These are phyloP conservation scores for Psittacula echo DNA, from an alignment of 2,797 vertebrate genomes.

Conservation along the genomic window DNA sequence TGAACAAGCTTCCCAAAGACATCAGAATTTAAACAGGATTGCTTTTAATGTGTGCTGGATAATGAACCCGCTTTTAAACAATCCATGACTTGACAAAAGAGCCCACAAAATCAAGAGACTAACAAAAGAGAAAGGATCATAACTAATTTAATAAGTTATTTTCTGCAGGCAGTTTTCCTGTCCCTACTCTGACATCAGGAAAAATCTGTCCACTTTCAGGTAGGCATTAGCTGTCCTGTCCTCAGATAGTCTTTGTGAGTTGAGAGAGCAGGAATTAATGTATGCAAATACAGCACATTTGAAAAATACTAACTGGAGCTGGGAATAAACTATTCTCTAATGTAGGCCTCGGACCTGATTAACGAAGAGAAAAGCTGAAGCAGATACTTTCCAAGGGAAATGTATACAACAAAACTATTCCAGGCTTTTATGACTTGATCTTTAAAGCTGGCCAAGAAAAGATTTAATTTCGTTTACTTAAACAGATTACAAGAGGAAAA, in stretches of 20 bases:
- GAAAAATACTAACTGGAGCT: conserved; percentile 35
- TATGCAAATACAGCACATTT: neutral
- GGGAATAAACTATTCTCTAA: conserved; percentile 4
- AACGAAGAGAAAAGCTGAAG: neutral
- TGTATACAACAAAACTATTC: neutral
- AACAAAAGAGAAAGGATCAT: neutral
- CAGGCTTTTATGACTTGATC: neutral
- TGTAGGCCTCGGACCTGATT: neutral
- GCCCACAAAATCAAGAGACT: neutral
- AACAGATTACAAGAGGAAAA: conserved; percentile 38
- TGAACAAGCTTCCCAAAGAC: neutral
- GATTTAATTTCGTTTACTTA: conserved; percentile 41
- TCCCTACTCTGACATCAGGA: neutral
- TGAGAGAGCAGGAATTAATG: neutral
- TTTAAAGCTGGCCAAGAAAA: conserved; percentile 19
- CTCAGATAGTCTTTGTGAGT: conserved; percentile 23
- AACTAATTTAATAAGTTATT: neutral
- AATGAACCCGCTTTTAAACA: neutral
- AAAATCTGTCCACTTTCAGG: neutral
- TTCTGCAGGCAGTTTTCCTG: neutral
- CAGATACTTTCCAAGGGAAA: conserved; percentile 8
- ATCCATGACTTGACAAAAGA: neutral
- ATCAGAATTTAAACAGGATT: neutral
- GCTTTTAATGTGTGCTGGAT: neutral
- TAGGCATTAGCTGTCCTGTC: neutral